phyloP scores from a whole-genome alignment of 2,113 vertebrate genomes.

The Anoura caudifer region DNA sequence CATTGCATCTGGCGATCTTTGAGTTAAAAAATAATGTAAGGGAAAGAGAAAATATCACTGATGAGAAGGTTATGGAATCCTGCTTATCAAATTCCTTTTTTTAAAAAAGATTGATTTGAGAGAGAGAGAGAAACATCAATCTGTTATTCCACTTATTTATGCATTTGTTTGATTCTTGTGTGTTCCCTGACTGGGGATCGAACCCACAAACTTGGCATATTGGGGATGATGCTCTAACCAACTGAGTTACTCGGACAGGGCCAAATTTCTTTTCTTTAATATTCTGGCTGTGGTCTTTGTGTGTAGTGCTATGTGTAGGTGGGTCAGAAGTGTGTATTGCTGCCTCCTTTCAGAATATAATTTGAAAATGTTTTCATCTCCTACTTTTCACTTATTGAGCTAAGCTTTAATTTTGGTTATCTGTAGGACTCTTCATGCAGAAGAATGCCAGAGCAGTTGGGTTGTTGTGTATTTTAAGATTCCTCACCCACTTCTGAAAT shows the following conservation, averaged over 20 bases:
- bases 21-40: not conserved
- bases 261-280: not conserved
- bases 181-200: no score
- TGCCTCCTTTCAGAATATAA: not conserved
- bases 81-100: not conserved
- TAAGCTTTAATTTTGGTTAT: conserved; percentile 43
- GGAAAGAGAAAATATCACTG: not conserved
- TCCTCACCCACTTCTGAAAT: not conserved
- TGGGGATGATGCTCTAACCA: no score
- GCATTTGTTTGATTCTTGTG: no score
- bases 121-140: no score
- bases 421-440: not conserved
- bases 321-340: not conserved
- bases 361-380: conserved; percentile 13
- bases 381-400: not conserved
- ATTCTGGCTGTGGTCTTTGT: not conserved
- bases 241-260: no score
- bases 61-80: not conserved
- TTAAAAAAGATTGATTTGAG: no score
- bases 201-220: no score
- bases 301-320: not conserved
- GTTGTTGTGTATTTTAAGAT: not conserved
- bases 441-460: not conserved
- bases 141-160: no score
- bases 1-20: not conserved